phyloP scores from a whole-genome alignment of 2,888 invertebrate species.

The Gortyna flavago region DNA sequence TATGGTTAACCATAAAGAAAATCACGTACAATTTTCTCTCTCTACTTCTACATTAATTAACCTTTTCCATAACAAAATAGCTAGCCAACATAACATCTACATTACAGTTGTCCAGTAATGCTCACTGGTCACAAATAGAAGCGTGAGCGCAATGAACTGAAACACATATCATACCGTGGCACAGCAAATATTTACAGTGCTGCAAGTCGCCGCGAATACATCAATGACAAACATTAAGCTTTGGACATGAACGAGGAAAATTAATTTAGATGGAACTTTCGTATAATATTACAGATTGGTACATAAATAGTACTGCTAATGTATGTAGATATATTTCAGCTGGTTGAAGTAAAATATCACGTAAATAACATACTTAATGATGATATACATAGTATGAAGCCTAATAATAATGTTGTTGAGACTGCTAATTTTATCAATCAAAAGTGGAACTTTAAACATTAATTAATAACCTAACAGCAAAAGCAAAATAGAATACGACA shows the following conservation, averaged over 20 bases:
- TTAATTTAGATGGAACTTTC: conserved; percentile 35
- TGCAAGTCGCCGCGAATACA: conserved; percentile 74
- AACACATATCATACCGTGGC: conserved; percentile 73
- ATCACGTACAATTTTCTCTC: background rate
- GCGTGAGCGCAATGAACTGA: conserved; percentile 82
- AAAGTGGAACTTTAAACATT: background rate
- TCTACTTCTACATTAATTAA: conserved; percentile 34
- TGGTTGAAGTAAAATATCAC: conserved; percentile 10
- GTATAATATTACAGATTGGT: conserved; percentile 31
- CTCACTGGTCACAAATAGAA: conserved; percentile 82
- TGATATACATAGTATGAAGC: background rate
- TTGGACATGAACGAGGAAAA: conserved; percentile 50
- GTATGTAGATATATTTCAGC: background rate
- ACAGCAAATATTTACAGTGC: conserved; percentile 84
- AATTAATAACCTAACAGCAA: background rate
- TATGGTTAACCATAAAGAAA: background rate
- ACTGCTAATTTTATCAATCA: background rate
- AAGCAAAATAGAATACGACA: conserved; percentile 42
- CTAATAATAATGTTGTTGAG: background rate
- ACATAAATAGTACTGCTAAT: conserved; percentile 31
- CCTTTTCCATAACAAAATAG: conserved; percentile 58
- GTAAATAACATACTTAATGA: background rate
- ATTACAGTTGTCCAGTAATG: conserved; percentile 74
- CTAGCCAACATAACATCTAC: conserved; percentile 65
- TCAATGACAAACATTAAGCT: conserved; percentile 77